phyloP scores from a whole-genome alignment of 2,113 vertebrate genomes.

The Mobula hypostoma region DNA sequence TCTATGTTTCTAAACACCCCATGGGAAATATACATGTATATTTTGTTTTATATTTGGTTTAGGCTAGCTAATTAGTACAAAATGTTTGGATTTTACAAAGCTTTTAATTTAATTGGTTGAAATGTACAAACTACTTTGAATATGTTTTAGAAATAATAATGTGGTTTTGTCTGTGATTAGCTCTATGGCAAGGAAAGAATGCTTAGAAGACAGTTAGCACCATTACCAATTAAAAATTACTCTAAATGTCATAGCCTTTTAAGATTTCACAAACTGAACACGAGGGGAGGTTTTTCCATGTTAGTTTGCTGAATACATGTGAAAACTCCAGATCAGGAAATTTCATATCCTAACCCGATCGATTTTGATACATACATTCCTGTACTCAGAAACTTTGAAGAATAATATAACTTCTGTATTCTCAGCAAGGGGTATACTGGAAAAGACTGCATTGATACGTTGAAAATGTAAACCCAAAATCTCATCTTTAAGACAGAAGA shows the following conservation, averaged over 20 bases:
- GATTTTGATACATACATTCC: not conserved
- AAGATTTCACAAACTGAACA: not conserved
- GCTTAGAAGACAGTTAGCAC: not conserved
- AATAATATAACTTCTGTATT: not conserved
- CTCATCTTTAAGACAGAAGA: not conserved
- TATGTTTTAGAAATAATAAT: not conserved
- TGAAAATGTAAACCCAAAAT: not conserved
- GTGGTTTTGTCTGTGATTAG: conserved; percentile 23
- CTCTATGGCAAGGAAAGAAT: not conserved
- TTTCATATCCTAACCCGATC: not conserved
- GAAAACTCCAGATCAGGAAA: not conserved
- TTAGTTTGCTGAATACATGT: not conserved
- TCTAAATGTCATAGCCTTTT: not conserved
- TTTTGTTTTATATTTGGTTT: not conserved
- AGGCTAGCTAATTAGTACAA: conserved; percentile 21
- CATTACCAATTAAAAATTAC: not conserved
- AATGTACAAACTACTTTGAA: not conserved
- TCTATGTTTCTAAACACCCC: not conserved
- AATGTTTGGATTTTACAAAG: conserved; percentile 6
- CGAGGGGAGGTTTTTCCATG: not conserved
- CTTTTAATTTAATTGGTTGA: conserved; percentile 25
- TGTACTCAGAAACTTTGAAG: not conserved
- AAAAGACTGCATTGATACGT: not conserved
- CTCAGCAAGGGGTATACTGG: too few species aligned
- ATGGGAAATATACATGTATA: not conserved